These are phyloP conservation scores for Drosophila bunnanda DNA, from an alignment of 2,888 invertebrate genomes.

Conservation along the genomic window DNA sequence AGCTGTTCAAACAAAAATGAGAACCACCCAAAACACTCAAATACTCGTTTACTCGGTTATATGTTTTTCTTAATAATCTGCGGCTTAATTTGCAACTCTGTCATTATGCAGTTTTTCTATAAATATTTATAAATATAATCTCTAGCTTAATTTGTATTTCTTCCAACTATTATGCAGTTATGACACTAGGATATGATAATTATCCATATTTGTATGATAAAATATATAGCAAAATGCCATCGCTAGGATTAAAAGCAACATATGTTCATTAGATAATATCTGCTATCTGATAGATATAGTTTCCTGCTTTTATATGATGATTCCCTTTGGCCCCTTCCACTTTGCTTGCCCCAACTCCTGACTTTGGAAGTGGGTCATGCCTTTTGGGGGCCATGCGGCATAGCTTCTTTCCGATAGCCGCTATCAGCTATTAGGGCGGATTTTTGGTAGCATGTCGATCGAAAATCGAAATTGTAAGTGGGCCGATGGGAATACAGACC, in stretches of 20 bases:
- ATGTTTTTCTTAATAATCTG: constrained; percentile 8
- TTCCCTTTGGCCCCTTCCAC: too few relatives aligned
- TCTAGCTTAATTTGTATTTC: background rate
- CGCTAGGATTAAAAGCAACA: background rate
- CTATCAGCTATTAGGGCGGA: constrained; percentile 21
- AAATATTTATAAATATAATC: background rate
- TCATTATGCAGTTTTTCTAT: background rate
- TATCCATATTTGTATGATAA: background rate
- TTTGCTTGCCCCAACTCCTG: background rate
- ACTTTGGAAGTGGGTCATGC: constrained; percentile 53
- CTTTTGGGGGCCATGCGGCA: constrained; percentile 49
- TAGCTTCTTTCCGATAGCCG: constrained; percentile 19
- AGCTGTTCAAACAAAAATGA: constrained; percentile 34
- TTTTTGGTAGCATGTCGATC: constrained; percentile 5
- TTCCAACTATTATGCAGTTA: background rate
- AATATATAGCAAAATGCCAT: background rate
- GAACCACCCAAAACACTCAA: background rate
- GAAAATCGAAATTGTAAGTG: constrained; percentile 15
- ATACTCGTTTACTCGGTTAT: background rate
- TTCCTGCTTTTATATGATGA: background rate
- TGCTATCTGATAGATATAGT: constrained; percentile 7
- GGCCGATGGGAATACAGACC: background rate
- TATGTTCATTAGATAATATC: constrained; percentile 5
- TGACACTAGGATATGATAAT: background rate
- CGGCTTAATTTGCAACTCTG: background rate